Evolutionary conservation across 2,113 vertebrate species (phyloP).

Genomic region (Halcyon malimbica): DNA sequence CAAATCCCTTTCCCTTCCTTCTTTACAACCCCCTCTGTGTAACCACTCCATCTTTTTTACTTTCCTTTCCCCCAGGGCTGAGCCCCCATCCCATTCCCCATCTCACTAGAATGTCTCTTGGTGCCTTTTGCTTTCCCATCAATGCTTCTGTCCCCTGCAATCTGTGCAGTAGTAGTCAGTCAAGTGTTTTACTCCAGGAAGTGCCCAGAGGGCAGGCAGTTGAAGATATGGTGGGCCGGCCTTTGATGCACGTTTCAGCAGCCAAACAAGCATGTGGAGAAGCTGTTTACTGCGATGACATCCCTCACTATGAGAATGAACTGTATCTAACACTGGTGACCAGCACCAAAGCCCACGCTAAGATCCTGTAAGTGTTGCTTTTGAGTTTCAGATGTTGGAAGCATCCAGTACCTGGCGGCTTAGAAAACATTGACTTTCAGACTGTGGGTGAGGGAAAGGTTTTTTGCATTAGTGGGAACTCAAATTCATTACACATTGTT

Average conservation of each 20-base stretch:
- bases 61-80: neutral
- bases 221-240: slow-evolving; percentile 87
- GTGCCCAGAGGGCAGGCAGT: slow-evolving; percentile 82
- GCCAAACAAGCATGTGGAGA: slow-evolving; percentile 92
- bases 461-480: neutral
- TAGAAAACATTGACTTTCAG: neutral
- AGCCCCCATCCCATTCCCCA: neutral
- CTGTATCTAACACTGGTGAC: slow-evolving; percentile 87
- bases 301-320: slow-evolving; percentile 89
- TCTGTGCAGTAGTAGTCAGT: neutral
- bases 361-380: slow-evolving; percentile 82
- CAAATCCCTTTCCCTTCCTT: neutral
- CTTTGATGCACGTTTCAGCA: slow-evolving; percentile 89
- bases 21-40: neutral
- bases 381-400: neutral
- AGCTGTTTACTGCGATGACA: slow-evolving; percentile 92
- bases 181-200: slow-evolving; percentile 75
- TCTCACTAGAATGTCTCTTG: neutral
- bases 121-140: neutral
- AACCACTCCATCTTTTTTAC: neutral
- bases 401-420: neutral
- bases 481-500: neutral
- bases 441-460: neutral
- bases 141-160: neutral
- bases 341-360: slow-evolving; percentile 88